These are phyloP conservation scores for Propsilocerus akamusi DNA, from an alignment of 1,140 invertebrate genomes.

Conservation along the genomic window DNA sequence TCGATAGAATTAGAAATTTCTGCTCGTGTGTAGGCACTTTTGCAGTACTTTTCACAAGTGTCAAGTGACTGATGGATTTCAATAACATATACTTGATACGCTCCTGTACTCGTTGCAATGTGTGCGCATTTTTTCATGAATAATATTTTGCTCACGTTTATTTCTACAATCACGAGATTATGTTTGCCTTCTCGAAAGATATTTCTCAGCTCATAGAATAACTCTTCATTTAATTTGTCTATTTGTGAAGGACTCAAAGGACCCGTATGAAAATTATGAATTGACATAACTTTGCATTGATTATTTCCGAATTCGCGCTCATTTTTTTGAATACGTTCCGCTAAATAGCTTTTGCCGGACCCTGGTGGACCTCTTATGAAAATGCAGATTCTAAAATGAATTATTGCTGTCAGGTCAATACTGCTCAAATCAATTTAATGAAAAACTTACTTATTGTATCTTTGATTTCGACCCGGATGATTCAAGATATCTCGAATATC, in stretches of 20 bases:
- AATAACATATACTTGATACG: neutral
- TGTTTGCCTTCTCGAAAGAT: neutral
- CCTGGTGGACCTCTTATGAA: constrained; percentile 51
- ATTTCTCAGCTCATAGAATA: neutral
- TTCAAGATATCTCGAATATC: neutral
- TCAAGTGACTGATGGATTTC: neutral
- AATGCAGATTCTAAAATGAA: neutral
- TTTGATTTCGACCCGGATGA: neutral
- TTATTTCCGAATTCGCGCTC: constrained; percentile 37
- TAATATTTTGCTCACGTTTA: neutral
- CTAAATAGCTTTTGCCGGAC: constrained; percentile 73
- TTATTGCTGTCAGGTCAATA: neutral
- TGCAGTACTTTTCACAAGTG: neutral
- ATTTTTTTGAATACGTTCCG: constrained; percentile 54
- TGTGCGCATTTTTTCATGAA: neutral
- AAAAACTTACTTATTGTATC: neutral
- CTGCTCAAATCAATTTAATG: neutral
- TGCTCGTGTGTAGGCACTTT: neutral
- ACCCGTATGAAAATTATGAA: neutral
- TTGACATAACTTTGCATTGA: constrained; percentile 8
- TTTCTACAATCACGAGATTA: neutral
- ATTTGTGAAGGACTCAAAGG: neutral
- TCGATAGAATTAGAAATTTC: neutral
- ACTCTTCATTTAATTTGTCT: neutral
- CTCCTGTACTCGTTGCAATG: neutral